Evolutionary conservation across 2,113 vertebrate species (phyloP).

Genomic region (Solea senegalensis): DNA sequence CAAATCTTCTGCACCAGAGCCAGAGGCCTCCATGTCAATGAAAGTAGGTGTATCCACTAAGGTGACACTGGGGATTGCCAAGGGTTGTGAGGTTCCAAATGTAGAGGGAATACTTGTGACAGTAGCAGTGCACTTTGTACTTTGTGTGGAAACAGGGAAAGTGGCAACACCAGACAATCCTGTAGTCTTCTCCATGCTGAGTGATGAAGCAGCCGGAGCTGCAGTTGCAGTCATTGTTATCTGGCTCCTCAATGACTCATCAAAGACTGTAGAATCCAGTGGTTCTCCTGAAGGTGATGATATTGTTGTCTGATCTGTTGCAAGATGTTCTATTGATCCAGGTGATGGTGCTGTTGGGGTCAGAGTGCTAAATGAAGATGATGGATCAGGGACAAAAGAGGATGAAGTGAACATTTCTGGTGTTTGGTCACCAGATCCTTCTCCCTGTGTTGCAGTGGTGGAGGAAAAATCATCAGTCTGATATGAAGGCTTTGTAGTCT

Average conservation of each 20-base stretch:
- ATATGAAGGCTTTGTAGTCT: not conserved
- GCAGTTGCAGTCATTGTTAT: not conserved
- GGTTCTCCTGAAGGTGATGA: not conserved
- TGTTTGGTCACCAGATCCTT: not conserved
- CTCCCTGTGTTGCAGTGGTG: not conserved
- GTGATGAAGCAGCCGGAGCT: not conserved
- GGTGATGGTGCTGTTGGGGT: not conserved
- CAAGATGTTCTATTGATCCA: not conserved
- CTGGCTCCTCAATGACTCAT: not conserved
- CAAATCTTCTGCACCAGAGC: conserved; percentile 40
- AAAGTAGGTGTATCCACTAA: conserved; percentile 36
- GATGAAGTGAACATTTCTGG: not conserved
- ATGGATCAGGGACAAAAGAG: not conserved
- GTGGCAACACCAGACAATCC: conserved; percentile 2
- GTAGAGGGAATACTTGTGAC: conserved; percentile 10
- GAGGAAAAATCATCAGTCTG: not conserved
- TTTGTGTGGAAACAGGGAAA: not conserved
- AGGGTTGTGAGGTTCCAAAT: conserved; percentile 16
- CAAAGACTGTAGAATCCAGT: not conserved
- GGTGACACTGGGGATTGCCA: conserved; percentile 31
- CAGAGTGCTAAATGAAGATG: conserved; percentile 6
- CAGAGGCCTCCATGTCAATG: conserved; percentile 55
- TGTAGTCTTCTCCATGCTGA: not conserved
- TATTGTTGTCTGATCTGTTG: not conserved
- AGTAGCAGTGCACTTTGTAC: conserved; percentile 5